Conservation (phyloP, 2,113 vertebrate genomes). For the Hippocampus comes region DNA sequence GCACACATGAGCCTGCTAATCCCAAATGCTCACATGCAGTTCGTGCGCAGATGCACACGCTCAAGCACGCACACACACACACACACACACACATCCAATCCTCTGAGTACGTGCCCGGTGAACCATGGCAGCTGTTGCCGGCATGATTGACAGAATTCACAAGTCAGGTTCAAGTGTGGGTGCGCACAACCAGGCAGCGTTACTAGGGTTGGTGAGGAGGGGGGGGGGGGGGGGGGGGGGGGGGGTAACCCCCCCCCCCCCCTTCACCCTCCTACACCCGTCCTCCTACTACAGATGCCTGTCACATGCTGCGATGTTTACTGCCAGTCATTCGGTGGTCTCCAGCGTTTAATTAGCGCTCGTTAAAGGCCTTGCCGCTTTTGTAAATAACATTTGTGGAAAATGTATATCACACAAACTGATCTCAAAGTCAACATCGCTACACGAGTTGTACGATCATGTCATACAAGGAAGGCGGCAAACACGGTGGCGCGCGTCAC, state of each 20-base stretch:
- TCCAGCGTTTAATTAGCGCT: slow-evolving; percentile 69
- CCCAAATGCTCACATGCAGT: slow-evolving; percentile 1
- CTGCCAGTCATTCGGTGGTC: slow-evolving; percentile 66
- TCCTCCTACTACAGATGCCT: slow-evolving; percentile 63
- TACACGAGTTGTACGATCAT: neutral
- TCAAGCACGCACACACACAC: neutral
- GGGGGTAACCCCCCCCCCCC: neutral
- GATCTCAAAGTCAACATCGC: neutral
- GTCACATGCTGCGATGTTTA: slow-evolving; percentile 64
- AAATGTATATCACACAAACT: neutral
- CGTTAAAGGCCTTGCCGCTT: slow-evolving; percentile 63
- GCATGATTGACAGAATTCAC: slow-evolving; percentile 7
- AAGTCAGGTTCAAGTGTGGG: slow-evolving; percentile 5
- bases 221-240: neutral
- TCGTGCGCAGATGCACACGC: neutral
- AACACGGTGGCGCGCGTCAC: neutral
- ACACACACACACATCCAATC: neutral
- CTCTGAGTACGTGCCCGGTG: slow-evolving; percentile 1
- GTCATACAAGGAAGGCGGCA: neutral
- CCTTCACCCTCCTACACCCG: slow-evolving; percentile 10
- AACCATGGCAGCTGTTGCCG: slow-evolving; percentile 6
- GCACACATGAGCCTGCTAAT: neutral
- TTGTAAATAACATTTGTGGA: neutral
- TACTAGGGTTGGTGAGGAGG: neutral
- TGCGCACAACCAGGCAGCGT: slow-evolving; percentile 34